Percentiles rank a stretch among this genome's conserved stretches.
These are phyloP conservation scores for Cenopis cana DNA, from an alignment of 2,888 invertebrate species.

Conservation along the genomic window DNA sequence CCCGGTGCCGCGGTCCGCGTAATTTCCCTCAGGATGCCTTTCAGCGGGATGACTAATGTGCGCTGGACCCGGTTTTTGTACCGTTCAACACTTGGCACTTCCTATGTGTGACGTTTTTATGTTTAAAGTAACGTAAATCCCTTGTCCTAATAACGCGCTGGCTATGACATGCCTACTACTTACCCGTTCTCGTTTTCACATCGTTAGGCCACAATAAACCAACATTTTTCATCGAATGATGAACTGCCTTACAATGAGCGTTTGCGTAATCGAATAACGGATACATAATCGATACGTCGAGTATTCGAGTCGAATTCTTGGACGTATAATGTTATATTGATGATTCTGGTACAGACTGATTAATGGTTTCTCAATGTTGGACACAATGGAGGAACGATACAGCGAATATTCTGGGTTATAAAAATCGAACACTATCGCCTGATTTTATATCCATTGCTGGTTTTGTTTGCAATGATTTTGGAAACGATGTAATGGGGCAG, in stretches of 20 bases:
- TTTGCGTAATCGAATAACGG: conserved; percentile 79
- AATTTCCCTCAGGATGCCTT: conserved; percentile 81
- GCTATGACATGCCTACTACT: conserved; percentile 45
- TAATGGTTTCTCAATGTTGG: conserved; percentile 77
- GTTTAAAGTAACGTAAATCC: neutral
- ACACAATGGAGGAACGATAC: conserved; percentile 73
- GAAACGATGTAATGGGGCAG: conserved; percentile 14
- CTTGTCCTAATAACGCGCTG: too few relatives aligned
- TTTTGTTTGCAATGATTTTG: conserved; percentile 13
- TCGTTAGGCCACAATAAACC: conserved; percentile 61
- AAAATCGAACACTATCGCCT: conserved; percentile 41
- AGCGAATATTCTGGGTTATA: conserved; percentile 60
- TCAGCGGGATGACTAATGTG: conserved; percentile 79
- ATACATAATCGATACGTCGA: conserved; percentile 79
- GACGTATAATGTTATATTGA: conserved; percentile 83
- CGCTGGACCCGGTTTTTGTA: conserved; percentile 65
- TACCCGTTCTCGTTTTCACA: conserved; percentile 45
- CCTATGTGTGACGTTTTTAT: neutral
- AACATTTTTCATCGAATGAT: conserved; percentile 72
- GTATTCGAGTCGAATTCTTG: conserved; percentile 80
- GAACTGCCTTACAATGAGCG: conserved; percentile 72
- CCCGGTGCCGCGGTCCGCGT: conserved; percentile 53
- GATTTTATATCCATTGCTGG: conserved; percentile 54
- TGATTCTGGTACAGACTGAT: conserved; percentile 83
- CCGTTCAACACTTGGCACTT: conserved; percentile 16